A percentile compares a stretch with the other conserved stretches of the same genome.
phyloP scores from a whole-genome alignment of 1,140 invertebrate species.

The Neodiprion fabricii region DNA sequence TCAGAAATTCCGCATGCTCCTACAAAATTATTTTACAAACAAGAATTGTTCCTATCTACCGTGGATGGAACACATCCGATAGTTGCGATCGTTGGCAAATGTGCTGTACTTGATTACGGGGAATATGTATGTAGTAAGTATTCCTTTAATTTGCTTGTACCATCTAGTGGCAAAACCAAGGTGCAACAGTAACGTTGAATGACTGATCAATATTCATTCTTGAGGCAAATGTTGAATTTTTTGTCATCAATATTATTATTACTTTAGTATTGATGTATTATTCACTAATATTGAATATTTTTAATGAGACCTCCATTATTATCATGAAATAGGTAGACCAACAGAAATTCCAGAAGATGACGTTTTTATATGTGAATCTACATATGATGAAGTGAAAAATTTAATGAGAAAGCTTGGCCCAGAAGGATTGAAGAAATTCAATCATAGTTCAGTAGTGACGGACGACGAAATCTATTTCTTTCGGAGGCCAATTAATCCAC shows the following conservation, averaged over 20 bases:
- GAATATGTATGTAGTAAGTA: constrained; percentile 89
- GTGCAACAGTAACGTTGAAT: too few species aligned
- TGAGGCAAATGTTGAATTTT: too few species aligned
- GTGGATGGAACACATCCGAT: constrained; percentile 92
- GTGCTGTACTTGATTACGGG: constrained; percentile 87
- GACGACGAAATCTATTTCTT: constrained; percentile 95
- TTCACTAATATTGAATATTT: too few species aligned
- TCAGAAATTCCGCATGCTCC: constrained; percentile 81
- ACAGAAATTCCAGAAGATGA: constrained; percentile 94
- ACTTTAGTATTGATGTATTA: neutral
- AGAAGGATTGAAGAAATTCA: constrained; percentile 82
- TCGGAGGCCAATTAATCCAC: constrained; percentile 75
- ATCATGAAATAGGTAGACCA: constrained; percentile 74
- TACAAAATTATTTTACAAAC: constrained; percentile 87
- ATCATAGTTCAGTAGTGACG: constrained; percentile 80
- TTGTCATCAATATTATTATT: neutral
- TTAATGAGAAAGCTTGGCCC: constrained; percentile 76
- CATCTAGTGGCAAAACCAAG: too few species aligned
- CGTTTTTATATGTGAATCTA: constrained; percentile 92
- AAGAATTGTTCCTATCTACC: constrained; percentile 92
- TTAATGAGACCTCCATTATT: neutral
- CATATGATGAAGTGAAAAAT: constrained; percentile 89
- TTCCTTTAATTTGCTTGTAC: constrained; percentile 1
- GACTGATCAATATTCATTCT: too few species aligned
- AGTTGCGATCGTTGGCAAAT: constrained; percentile 89